Conservation (phyloP, 2,888 invertebrate genomes). For the Macropis europaea region DNA sequence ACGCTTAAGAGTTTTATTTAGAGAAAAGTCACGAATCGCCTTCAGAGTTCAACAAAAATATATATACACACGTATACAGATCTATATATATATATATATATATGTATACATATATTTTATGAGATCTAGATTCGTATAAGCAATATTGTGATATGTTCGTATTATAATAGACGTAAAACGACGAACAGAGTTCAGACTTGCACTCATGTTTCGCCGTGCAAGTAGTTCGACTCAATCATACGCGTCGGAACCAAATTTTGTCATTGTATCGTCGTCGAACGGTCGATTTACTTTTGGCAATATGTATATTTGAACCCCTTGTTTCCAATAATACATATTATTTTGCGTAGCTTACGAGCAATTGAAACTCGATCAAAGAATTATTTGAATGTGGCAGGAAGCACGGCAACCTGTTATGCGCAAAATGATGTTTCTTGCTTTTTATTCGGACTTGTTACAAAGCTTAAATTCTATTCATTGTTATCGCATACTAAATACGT, state of each 20-base stretch:
- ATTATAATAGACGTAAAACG: no score
- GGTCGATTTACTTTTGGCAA: not conserved
- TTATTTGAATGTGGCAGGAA: not conserved
- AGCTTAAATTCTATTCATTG: conserved; percentile 9
- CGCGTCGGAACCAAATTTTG: not conserved
- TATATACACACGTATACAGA: conserved; percentile 16
- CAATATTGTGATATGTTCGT: conserved; percentile 44
- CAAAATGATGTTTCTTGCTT: not conserved
- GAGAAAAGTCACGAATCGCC: conserved; percentile 58
- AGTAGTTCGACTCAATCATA: not conserved
- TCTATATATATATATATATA: conserved; percentile 24
- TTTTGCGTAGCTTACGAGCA: not conserved
- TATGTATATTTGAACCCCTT: not conserved
- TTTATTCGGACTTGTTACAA: not conserved
- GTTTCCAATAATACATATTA: not conserved
- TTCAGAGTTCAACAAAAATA: conserved; percentile 42
- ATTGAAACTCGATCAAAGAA: not conserved
- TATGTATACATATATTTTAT: conserved; percentile 52
- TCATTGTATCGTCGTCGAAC: not conserved
- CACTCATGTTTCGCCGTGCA: not conserved
- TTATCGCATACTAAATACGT: not conserved
- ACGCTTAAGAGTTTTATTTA: conserved; percentile 47
- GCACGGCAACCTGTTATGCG: not conserved
- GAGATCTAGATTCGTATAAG: conserved; percentile 36
- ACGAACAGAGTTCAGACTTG: not conserved